phyloP scores from a whole-genome alignment of 1,140 invertebrate genomes.

The Bombus consobrinus region DNA sequence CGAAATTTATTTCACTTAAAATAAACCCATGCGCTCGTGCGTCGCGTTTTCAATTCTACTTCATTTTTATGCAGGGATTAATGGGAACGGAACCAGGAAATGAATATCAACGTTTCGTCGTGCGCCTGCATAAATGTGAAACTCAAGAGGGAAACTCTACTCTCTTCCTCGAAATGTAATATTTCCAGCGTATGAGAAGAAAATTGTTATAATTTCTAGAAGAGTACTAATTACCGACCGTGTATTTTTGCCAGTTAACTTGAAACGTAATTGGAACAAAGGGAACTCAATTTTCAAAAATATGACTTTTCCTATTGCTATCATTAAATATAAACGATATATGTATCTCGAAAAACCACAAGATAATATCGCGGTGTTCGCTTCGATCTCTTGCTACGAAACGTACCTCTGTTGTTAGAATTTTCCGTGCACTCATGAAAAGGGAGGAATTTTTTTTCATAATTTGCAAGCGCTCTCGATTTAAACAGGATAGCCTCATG shows the following conservation, averaged over 20 bases:
- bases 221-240: too few species aligned
- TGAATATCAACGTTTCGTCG: not conserved
- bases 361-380: not conserved
- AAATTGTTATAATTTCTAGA: too few species aligned
- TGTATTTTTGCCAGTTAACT: too few species aligned
- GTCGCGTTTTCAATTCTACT: not conserved
- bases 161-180: not conserved
- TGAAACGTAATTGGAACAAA: too few species aligned
- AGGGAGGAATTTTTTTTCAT: not conserved
- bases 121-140: not conserved
- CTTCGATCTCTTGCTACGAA: not conserved
- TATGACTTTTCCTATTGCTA: too few species aligned
- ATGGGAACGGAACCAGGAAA: not conserved
- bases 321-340: not conserved
- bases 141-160: not conserved
- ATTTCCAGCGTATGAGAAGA: too few species aligned
- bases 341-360: not conserved
- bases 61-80: not conserved
- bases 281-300: too few species aligned
- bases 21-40: not conserved
- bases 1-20: not conserved
- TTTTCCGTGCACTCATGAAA: not conserved
- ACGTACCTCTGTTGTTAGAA: not conserved
- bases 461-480: slow-evolving; percentile 10
- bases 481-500: slow-evolving; percentile 54